A percentile compares a stretch with the other conserved stretches of the same genome.
phyloP scores from a whole-genome alignment of 2,888 invertebrate species.

The Andrena flavipes region DNA sequence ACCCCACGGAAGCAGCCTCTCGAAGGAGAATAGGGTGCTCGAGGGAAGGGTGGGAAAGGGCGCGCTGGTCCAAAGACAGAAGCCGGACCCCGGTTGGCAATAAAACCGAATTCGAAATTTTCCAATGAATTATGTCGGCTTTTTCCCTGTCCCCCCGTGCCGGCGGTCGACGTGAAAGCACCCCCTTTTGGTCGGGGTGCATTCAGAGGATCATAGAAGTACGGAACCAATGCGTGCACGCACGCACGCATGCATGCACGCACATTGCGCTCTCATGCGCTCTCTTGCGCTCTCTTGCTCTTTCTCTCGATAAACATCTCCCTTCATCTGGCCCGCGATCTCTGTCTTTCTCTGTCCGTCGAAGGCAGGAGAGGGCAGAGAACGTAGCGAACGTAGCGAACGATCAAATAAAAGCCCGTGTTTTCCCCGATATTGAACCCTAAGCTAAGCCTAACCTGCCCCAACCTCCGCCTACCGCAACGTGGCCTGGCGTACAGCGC shows the following conservation, averaged over 20 bases:
- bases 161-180: slow-evolving; percentile 64
- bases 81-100: slow-evolving; percentile 37
- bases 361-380: slow-evolving; percentile 43
- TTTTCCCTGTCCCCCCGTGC: slow-evolving; percentile 45
- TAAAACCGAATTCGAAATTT: slow-evolving; percentile 72
- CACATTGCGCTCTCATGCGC: not conserved
- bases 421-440: slow-evolving; percentile 82
- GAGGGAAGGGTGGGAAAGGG: slow-evolving; percentile 20
- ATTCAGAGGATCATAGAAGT: slow-evolving; percentile 73
- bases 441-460: slow-evolving; percentile 83
- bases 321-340: slow-evolving; percentile 36
- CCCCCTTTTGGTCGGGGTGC: slow-evolving; percentile 61
- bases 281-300: slow-evolving; percentile 25
- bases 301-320: slow-evolving; percentile 50
- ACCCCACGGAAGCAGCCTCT: slow-evolving; percentile 50
- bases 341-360: slow-evolving; percentile 41
- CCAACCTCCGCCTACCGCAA: slow-evolving; percentile 79
- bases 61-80: slow-evolving; percentile 29
- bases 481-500: slow-evolving; percentile 73
- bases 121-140: slow-evolving; percentile 71
- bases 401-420: slow-evolving; percentile 82
- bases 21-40: slow-evolving; percentile 37
- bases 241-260: slow-evolving; percentile 58
- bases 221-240: slow-evolving; percentile 68
- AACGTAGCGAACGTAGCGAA: slow-evolving; percentile 65